Evolutionary conservation across 1,140 invertebrate genomes (phyloP).

Genomic region (Leucophenga varia): DNA sequence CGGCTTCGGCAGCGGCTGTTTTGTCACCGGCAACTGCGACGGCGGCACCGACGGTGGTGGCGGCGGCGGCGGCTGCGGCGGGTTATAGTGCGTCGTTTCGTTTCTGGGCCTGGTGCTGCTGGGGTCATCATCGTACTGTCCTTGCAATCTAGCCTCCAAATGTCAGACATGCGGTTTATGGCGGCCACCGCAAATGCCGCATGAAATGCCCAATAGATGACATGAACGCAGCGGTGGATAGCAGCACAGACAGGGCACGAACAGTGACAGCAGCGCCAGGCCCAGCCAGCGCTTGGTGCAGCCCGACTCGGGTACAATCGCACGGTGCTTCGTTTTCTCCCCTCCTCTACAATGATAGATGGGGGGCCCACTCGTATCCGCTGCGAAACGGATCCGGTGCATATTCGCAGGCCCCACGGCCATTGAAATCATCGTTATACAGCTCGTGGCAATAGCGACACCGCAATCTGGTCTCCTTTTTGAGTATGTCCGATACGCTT

Average conservation of each 20-base stretch:
- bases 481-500: conserved; percentile 41
- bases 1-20: no score
- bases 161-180: conserved; percentile 68
- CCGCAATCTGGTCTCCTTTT: conserved; percentile 44
- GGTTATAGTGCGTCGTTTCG: no score
- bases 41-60: no score
- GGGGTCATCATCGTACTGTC: conserved; percentile 48
- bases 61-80: conserved; percentile 20
- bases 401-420: conserved; percentile 80
- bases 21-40: no score
- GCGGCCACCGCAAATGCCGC: conserved; percentile 78
- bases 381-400: conserved; percentile 81
- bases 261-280: conserved; percentile 78
- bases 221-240: conserved; percentile 83
- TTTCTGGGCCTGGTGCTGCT: conserved; percentile 39
- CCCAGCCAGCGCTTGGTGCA: conserved; percentile 76
- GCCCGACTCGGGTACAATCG: conserved; percentile 65
- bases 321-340: conserved; percentile 81
- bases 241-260: conserved; percentile 92
- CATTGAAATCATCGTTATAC: conserved; percentile 77
- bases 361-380: conserved; percentile 79
- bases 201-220: conserved; percentile 77
- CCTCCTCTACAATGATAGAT: conserved; percentile 90
- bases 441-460: conserved; percentile 69
- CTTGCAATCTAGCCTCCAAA: conserved; percentile 55